Conservation (phyloP, 2,797 vertebrate species). For the Myiotriccus ornatus region DNA sequence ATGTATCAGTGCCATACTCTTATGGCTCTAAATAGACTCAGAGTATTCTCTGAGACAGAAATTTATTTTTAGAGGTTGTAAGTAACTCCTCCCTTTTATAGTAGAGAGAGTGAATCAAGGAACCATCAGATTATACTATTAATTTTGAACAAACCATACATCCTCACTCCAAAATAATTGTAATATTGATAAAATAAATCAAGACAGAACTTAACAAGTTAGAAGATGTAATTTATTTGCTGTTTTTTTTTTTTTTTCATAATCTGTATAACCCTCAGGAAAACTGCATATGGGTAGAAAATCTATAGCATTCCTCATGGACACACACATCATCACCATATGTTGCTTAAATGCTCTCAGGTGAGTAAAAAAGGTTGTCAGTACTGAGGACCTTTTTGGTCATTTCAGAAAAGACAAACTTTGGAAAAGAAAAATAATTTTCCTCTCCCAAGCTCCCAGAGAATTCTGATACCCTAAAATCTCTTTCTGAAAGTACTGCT, state of each 20-base stretch:
- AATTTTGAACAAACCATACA: neutral
- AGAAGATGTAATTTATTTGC: neutral
- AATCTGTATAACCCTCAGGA: neutral
- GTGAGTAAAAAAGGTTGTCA: neutral
- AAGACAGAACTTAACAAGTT: neutral
- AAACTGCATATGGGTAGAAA: neutral
- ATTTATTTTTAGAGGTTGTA: neutral
- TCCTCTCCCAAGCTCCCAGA: neutral
- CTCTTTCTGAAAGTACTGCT: neutral
- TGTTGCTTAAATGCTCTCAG: neutral
- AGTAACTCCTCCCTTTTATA: neutral
- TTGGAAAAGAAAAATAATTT: neutral
- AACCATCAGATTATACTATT: neutral
- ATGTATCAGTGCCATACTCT: neutral
- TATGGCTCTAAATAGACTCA: neutral
- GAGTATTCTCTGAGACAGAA: neutral
- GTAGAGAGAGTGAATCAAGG: neutral
- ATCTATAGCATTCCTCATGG: neutral
- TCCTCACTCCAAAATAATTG: neutral
- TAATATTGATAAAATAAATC: neutral
- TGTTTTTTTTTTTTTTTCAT: no score
- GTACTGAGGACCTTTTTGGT: neutral
- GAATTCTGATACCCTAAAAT: neutral
- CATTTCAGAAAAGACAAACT: neutral
- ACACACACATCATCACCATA: neutral